Evolutionary conservation across 2,888 invertebrate species (phyloP).

Genomic region (Brachylomia viminalis): DNA sequence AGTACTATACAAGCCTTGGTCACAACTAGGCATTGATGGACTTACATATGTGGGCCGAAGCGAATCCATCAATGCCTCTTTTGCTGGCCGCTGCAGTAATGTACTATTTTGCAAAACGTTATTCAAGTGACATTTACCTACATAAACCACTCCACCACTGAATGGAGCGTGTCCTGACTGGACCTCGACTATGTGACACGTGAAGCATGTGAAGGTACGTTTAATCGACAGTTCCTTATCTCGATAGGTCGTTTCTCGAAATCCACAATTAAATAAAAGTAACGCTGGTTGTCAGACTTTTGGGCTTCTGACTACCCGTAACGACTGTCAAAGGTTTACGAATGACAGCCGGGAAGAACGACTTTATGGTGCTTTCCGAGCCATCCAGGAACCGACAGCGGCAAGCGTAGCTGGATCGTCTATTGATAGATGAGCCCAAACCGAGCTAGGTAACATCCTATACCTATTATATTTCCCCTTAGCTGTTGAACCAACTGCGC

Average conservation of each 20-base stretch:
- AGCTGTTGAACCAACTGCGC: neutral
- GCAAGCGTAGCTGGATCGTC: neutral
- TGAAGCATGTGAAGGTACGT: neutral
- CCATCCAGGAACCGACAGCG: neutral
- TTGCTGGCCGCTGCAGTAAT: too few relatives aligned
- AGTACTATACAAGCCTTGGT: too few relatives aligned
- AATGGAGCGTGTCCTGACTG: too few relatives aligned
- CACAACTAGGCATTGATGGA: too few relatives aligned
- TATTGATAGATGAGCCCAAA: neutral
- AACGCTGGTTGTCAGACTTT: neutral
- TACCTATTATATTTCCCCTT: slow-evolving; percentile 14
- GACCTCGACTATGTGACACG: too few relatives aligned
- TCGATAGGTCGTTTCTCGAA: neutral
- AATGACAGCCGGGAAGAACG: neutral
- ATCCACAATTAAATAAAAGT: neutral
- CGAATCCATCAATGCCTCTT: too few relatives aligned
- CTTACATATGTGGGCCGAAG: too few relatives aligned
- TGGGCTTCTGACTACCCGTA: neutral
- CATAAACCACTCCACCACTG: too few relatives aligned
- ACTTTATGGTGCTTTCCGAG: neutral
- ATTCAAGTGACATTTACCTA: too few relatives aligned
- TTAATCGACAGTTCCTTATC: neutral
- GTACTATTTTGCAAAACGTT: too few relatives aligned
- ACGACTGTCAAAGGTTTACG: neutral
- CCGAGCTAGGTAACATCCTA: neutral